Evolutionary conservation across 2,888 invertebrate species (phyloP).

Genomic region (Hololepta plana): DNA sequence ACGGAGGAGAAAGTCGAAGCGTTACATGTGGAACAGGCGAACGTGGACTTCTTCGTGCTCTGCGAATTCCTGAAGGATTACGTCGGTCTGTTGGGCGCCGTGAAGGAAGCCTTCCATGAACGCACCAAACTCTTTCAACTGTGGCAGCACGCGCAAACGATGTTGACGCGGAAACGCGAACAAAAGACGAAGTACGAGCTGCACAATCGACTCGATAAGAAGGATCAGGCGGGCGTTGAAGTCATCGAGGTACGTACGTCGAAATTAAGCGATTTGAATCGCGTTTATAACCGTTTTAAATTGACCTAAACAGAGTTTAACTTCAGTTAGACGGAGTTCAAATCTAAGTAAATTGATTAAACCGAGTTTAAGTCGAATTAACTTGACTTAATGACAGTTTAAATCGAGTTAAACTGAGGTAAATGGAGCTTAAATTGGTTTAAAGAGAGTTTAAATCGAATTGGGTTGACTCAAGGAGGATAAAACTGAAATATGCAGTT

Average conservation of each 20-base stretch:
- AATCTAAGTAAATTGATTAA: too few species aligned
- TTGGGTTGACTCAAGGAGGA: too few species aligned
- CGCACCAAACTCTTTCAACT: slow-evolving; percentile 79
- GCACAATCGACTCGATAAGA: slow-evolving; percentile 75
- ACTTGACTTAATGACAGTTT: too few species aligned
- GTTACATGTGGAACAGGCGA: slow-evolving; percentile 79
- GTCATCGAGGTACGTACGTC: slow-evolving; percentile 62
- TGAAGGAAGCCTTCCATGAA: slow-evolving; percentile 65
- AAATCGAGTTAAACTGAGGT: too few species aligned
- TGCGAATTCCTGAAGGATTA: slow-evolving; percentile 94
- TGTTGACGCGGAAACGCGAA: slow-evolving; percentile 85
- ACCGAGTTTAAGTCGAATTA: too few species aligned
- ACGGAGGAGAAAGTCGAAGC: slow-evolving; percentile 73
- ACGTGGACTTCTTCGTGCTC: slow-evolving; percentile 83
- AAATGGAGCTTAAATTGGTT: too few species aligned
- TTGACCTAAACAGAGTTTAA: too few species aligned
- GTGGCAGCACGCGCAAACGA: slow-evolving; percentile 95
- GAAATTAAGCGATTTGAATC: too few species aligned
- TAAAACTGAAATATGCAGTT: too few species aligned
- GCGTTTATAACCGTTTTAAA: too few species aligned
- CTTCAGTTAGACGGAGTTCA: too few species aligned
- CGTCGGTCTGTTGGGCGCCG: slow-evolving; percentile 75
- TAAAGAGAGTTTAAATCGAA: too few species aligned
- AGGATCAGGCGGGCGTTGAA: slow-evolving; percentile 75
- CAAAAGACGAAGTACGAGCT: slow-evolving; percentile 83